Evolutionary conservation across 92 coral and sea anemone species (phyloP), one percentile per base, ranked within the genome.

Genomic region (Porites rus): DNA sequence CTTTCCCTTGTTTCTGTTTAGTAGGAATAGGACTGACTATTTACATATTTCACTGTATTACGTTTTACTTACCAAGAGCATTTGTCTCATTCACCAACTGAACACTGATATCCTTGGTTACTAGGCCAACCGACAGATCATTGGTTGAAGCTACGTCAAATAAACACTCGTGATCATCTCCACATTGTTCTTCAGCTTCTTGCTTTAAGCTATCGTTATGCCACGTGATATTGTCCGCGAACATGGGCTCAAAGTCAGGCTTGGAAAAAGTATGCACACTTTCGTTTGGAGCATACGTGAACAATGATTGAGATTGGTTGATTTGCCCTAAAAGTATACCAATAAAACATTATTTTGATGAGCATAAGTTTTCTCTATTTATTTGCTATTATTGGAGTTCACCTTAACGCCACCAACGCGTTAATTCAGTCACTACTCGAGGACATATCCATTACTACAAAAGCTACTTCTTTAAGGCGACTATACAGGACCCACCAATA

Each of bases 121-220:
- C 81, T 56, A 64, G 24, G 18, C 96, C 96, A 69, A 93, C 85
- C 1, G 88, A 82, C 20, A 82, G 67, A 70, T 85, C 92, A n/a
- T 84, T 87, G 13, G 95, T 75, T n/a, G 79, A 53, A 11, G 79
- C 79, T 64, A 13, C 79, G 25, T 75, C 95, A 76, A 90, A 92
- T 85, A 92, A 72, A 58, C 95, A 92, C 43, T 83, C 82, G 1
- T 53, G 19, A 59, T 92, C 81, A 22, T 74, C 87, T 7, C 90
- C 95, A 73, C 95, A 92, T 18, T 64, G 74, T 5, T 18, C 84
- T 24, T n/a, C 54, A 18, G 95, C 95, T 43, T 59, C 77, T 10
- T n/a, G 70, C 82, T 51, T 83, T 66, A 92, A 16, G 8, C 91
- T 64, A 2, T 56, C 79, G 65, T 79, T 87, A 59, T 66, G 14